Base-by-base conservation (phyloP, 2,113 vertebrate species). In the Corydoras sp. region DNA sequence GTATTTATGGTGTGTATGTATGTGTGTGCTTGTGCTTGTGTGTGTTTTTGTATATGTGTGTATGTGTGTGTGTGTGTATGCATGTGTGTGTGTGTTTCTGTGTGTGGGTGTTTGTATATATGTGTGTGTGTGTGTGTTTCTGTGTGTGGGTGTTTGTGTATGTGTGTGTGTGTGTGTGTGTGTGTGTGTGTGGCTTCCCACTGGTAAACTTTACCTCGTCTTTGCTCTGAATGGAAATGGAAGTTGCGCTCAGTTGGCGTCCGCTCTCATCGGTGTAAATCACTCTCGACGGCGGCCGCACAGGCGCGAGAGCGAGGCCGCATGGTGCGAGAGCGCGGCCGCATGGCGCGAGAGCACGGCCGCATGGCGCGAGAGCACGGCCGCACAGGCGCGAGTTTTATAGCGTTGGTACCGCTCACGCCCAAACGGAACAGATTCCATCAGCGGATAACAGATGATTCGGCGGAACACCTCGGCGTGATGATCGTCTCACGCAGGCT, bases 371-470 rank as follows among this genome's bases (percentile, higher is more conserved):
- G n/a, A n/a, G n/a, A n/a, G n/a, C n/a, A n/a, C 32, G 58, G 43
- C 65, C 55, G 43, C 63, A 56, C 61, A n/a, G 48, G 60, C 53
- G 69, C 62, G 73, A 49, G 56, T 76, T 73, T 79, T 65, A 68
- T 72, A 68, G 69, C 66, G 59, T 60, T 78, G 72, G 18, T 59
- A 59, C 62, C 4, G 30, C 65, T 68, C 60, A 61, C 56, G 58
- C 69, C 60, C 61, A 29, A 72, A 50, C 3, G 10, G 56, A 69
- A 76, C 56, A 73, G 51, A 73, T 51, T 66, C 69, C 62, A 72
- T 49, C 58, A 69, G 58, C 62, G 63, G 72, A 75, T 72, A 68
- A 55, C 73, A 79, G 51, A 62, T 72, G 77, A 76, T 66, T 79
- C 76, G 72, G 72, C 74, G 73, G 32, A 73, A 73, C 77, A 66